Conservation (phyloP, 2,888 invertebrate species). For the Folsomia manolachei region DNA sequence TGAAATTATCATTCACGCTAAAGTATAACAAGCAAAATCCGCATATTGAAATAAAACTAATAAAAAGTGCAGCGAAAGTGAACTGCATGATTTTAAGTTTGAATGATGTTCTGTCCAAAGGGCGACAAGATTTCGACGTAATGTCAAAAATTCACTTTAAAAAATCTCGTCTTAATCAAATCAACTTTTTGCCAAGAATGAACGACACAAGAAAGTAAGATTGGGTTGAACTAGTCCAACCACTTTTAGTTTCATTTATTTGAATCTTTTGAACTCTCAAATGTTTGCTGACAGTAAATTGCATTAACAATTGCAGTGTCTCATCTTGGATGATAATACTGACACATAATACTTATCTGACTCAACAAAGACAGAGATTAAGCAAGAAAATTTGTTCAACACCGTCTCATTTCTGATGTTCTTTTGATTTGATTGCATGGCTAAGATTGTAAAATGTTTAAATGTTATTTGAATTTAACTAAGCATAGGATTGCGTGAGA, state of each 20-base stretch:
- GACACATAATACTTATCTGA: too few species aligned
- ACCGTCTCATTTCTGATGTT: too few species aligned
- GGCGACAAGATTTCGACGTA: not conserved
- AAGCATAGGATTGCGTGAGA: too few species aligned
- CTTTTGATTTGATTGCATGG: too few species aligned
- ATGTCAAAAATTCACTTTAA: not conserved
- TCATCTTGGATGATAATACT: too few species aligned
- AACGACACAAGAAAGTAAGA: slow-evolving; percentile 8
- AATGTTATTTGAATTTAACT: too few species aligned
- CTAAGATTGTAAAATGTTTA: too few species aligned
- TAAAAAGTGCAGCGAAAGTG: not conserved
- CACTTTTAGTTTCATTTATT: slow-evolving; percentile 31
- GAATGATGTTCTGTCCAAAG: not conserved
- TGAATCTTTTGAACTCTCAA: not conserved
- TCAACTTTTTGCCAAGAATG: not conserved
- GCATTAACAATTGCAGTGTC: too few species aligned
- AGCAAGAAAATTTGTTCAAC: too few species aligned
- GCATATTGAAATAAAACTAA: too few species aligned
- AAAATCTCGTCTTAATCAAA: not conserved
- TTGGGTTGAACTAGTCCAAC: slow-evolving; percentile 22
- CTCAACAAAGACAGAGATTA: too few species aligned
- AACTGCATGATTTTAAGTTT: not conserved
- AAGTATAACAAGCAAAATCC: not conserved
- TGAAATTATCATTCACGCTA: not conserved
- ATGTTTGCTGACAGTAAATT: too few species aligned